Evolutionary conservation across 2,113 vertebrate genomes (phyloP).

Genomic region (Mesembrinibis cayennensis): DNA sequence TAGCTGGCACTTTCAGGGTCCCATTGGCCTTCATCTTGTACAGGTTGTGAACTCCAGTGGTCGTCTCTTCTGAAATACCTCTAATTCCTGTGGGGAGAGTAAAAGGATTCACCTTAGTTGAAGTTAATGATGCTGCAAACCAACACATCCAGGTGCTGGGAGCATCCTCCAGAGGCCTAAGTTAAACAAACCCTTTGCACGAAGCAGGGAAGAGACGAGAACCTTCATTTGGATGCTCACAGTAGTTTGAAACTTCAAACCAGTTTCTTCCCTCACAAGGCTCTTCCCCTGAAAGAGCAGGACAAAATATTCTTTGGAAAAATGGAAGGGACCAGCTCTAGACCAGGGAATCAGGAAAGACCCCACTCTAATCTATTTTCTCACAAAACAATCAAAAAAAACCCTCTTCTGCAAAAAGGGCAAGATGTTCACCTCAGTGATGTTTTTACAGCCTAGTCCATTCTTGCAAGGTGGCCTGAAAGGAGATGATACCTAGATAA

Average conservation of each 20-base stretch:
- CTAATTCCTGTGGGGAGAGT: slow-evolving; percentile 79
- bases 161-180: background rate
- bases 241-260: background rate
- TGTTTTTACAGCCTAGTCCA: background rate
- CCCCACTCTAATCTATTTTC: background rate
- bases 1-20: slow-evolving; percentile 91
- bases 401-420: background rate
- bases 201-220: background rate
- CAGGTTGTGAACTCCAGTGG: slow-evolving; percentile 96
- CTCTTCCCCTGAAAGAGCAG: background rate
- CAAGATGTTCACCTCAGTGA: background rate
- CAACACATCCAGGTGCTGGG: background rate
- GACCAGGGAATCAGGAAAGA: background rate
- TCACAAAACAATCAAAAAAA: background rate
- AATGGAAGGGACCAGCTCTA: background rate
- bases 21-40: slow-evolving; percentile 94
- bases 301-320: background rate
- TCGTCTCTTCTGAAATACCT: slow-evolving; percentile 96
- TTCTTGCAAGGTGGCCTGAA: background rate
- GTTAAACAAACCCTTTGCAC: background rate
- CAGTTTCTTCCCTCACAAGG: background rate
- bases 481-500: background rate
- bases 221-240: background rate
- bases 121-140: background rate
- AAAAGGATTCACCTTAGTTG: background rate